phyloP scores from a whole-genome alignment of 2,113 vertebrate genomes.

The Syngnathus typhle region DNA sequence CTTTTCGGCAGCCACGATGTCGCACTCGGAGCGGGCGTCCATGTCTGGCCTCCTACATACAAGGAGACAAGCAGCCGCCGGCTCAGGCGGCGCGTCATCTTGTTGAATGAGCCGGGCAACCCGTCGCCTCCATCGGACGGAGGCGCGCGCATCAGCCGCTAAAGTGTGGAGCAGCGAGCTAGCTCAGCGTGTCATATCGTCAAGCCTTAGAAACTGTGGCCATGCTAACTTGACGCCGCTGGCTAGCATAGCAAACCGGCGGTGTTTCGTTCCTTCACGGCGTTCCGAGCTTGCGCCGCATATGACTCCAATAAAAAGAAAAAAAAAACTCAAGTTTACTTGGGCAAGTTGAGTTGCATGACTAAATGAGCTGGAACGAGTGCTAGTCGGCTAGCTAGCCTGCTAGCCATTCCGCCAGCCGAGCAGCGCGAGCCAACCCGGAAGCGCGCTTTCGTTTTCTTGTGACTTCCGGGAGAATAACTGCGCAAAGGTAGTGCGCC shows the following conservation, averaged over 20 bases:
- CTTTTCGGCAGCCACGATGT: constrained; percentile 41
- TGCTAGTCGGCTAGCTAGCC: not conserved
- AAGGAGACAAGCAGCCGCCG: constrained; percentile 33
- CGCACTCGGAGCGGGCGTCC: constrained; percentile 57
- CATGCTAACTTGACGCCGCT: not conserved
- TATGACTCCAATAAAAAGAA: not conserved
- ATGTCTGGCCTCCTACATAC: constrained; percentile 62
- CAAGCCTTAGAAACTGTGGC: too few species aligned
- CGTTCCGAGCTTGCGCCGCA: not conserved
- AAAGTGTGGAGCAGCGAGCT: not conserved
- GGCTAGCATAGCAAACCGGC: not conserved
- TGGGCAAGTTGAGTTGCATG: not conserved
- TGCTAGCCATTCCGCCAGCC: constrained; percentile 5
- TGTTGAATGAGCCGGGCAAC: constrained; percentile 25
- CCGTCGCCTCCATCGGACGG: constrained; percentile 38
- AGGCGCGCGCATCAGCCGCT: not conserved
- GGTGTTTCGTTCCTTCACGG: not conserved
- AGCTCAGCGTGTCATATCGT: constrained; percentile 13
- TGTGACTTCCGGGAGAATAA: not conserved
- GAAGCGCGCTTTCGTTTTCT: not conserved
- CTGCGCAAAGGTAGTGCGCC: not conserved
- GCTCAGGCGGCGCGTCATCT: constrained; percentile 38
- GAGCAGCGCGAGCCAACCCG: constrained; percentile 15
- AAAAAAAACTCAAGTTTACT: not conserved
- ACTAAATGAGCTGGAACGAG: not conserved